Evolutionary conservation across 2,888 invertebrate genomes (phyloP), one percentile per base, ranked within the genome.

Genomic region (Neuroscelio doddi): DNA sequence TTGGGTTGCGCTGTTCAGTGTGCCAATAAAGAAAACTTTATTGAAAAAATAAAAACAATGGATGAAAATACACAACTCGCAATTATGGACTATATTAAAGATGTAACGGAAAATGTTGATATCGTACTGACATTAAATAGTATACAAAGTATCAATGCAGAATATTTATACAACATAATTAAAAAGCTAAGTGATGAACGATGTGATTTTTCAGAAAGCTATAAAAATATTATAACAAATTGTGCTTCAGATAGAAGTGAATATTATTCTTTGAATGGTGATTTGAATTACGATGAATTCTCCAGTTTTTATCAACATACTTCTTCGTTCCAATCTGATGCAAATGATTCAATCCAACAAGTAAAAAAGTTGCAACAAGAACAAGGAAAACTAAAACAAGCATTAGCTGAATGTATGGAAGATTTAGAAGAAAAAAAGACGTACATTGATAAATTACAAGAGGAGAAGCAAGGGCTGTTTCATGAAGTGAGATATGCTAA

Each of bases 1-100:
- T 88, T 97, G 65, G 97, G 97, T 50, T 96, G 96, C 80, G 97
- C 97, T 17, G 95, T 98, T 1, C 97, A 97, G 85, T 95, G 95
- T 78, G 94, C 95, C 1, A 93, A 93, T 71, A 96, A 96, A 80
- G 94, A 96, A 83, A 85, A 90, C 21, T 95, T 96, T 81, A 94
- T 97, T 66, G 91, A 92, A 21, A 89, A 91, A 72, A 97, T 97
- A 70, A 96, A 94, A 82, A 90, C 91, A 74, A 86, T 96, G 32
- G 90, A 94, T 82, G 86, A 94, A 2, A 90, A 92, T 59, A 89
- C 92, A 12, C 97, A 97, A 84, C 93, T 93, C 82, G 93, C 92
- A 55, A 93, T 97, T 81, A 95, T 96, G 41, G 92, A 93, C 76
- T 92, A 93, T 77, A 97, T 97, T 68, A 93, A 94, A 86, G 92